Percentiles rank a stretch among this genome's conserved stretches.
These are phyloP conservation scores for Agapetus fuscipes DNA, from an alignment of 2,888 invertebrate genomes.

Conservation along the genomic window DNA sequence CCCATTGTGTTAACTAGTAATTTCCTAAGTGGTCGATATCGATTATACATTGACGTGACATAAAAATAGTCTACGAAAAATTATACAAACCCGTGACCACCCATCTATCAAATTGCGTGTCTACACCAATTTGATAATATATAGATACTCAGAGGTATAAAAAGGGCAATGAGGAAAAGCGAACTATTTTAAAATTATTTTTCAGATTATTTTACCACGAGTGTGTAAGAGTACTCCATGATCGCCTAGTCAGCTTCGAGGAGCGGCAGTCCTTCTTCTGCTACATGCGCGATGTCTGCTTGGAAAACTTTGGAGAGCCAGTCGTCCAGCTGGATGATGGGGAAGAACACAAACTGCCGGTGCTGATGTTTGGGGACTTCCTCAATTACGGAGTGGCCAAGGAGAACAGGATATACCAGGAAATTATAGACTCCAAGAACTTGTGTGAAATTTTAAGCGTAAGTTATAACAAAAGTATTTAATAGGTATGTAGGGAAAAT, in stretches of 20 bases:
- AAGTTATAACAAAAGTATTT: too few species aligned
- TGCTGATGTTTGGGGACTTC: slow-evolving; percentile 79
- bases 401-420: slow-evolving; percentile 71
- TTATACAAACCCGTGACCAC: too few species aligned
- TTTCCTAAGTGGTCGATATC: too few species aligned
- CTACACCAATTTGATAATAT: too few species aligned
- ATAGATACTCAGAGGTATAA: too few species aligned
- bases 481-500: too few species aligned
- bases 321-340: slow-evolving; percentile 47
- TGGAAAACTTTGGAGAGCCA: slow-evolving; percentile 50
- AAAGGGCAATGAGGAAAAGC: too few species aligned
- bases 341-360: slow-evolving; percentile 51
- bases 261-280: slow-evolving; percentile 75
- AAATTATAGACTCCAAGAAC: slow-evolving; percentile 64
- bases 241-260: slow-evolving; percentile 70
- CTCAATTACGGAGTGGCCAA: slow-evolving; percentile 62
- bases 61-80: too few species aligned
- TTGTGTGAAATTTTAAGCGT: slow-evolving; percentile 62
- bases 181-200: too few species aligned
- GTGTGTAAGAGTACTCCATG: slow-evolving; percentile 84
- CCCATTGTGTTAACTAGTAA: too few species aligned
- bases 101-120: too few species aligned
- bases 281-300: slow-evolving; percentile 58
- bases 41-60: too few species aligned
- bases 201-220: slow-evolving; percentile 83